A percentile compares a stretch with the other conserved stretches of the same genome.
Evolutionary conservation across 2,888 invertebrate species (phyloP).

Genomic region (Heteropelma amictum): DNA sequence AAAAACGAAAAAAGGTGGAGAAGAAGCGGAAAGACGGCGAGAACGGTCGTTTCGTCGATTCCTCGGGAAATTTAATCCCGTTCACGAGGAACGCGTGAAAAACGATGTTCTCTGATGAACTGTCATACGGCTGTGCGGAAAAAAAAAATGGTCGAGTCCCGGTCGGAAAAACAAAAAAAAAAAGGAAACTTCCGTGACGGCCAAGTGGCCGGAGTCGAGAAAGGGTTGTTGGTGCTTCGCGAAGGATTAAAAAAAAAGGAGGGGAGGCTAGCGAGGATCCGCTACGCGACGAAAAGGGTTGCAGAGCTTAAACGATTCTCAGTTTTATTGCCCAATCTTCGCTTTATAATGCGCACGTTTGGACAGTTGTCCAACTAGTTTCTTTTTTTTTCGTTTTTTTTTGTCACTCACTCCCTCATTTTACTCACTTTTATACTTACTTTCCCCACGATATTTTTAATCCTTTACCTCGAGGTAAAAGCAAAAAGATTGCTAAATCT

Average conservation of each 20-base stretch:
- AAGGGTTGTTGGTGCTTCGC: conserved; percentile 46
- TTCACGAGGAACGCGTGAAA: background rate
- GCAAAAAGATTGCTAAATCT: conserved; percentile 26
- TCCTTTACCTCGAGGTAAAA: conserved; percentile 45
- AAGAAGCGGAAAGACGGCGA: background rate
- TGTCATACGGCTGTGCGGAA: background rate
- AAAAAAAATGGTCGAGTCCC: conserved; percentile 48
- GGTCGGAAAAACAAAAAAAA: conserved; percentile 17
- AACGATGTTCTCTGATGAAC: background rate
- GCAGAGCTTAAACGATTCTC: conserved; percentile 18
- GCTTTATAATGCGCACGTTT: conserved; percentile 59
- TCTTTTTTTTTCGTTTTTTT: conserved; percentile 19
- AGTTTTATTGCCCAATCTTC: conserved; percentile 64
- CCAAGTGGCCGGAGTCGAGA: conserved; percentile 25
- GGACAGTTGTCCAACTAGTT: conserved; percentile 26
- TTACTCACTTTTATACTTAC: background rate
- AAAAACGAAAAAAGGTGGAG: conserved; percentile 42
- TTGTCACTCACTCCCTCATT: background rate
- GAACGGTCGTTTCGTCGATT: background rate
- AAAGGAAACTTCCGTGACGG: background rate
- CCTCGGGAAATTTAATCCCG: conserved; percentile 21
- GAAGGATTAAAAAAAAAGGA: conserved; percentile 40
- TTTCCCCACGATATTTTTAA: conserved; percentile 13
- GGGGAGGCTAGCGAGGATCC: conserved; percentile 38
- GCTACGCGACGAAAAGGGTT: conserved; percentile 55